These are phyloP conservation scores for Nineta flava DNA, from an alignment of 2,888 invertebrate species.

Conservation along the genomic window DNA sequence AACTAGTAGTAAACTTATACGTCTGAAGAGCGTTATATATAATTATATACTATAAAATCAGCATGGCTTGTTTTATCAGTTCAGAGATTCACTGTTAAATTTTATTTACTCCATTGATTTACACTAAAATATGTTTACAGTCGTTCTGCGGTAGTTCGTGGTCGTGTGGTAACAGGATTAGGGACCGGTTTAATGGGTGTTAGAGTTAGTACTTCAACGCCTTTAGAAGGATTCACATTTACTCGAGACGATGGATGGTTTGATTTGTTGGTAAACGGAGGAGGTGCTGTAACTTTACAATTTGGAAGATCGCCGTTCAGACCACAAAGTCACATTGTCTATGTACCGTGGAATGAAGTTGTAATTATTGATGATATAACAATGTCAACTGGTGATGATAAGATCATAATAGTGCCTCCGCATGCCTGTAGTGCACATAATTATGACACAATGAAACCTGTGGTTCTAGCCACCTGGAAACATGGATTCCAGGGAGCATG, in stretches of 20 bases:
- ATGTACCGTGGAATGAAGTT: conserved; percentile 96
- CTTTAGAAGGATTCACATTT: conserved; percentile 90
- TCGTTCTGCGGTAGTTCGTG: conserved; percentile 92
- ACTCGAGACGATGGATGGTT: conserved; percentile 91
- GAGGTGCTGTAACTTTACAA: conserved; percentile 87
- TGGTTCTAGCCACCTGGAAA: conserved; percentile 86
- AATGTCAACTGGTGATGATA: conserved; percentile 71
- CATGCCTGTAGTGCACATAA: conserved; percentile 78
- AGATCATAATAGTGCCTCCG: conserved; percentile 42
- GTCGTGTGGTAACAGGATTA: conserved; percentile 79
- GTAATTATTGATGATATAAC: conserved; percentile 85
- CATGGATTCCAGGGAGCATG: conserved; percentile 92
- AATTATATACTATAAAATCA: too few relatives aligned
- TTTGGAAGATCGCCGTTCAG: conserved; percentile 87
- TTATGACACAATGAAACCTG: conserved; percentile 85
- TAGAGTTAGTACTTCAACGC: conserved; percentile 82
- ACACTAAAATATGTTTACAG: conserved; percentile 33
- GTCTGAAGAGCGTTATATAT: too few relatives aligned
- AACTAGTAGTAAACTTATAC: too few relatives aligned
- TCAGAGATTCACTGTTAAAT: too few relatives aligned
- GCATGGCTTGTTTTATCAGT: too few relatives aligned
- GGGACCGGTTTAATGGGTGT: conserved; percentile 92
- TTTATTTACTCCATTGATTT: too few relatives aligned
- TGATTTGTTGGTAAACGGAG: conserved; percentile 97
- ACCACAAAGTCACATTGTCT: conserved; percentile 72